A percentile compares a stretch with the other conserved stretches of the same genome.
Evolutionary conservation across 2,888 invertebrate genomes (phyloP).

Genomic region (Neelides folsomi): DNA sequence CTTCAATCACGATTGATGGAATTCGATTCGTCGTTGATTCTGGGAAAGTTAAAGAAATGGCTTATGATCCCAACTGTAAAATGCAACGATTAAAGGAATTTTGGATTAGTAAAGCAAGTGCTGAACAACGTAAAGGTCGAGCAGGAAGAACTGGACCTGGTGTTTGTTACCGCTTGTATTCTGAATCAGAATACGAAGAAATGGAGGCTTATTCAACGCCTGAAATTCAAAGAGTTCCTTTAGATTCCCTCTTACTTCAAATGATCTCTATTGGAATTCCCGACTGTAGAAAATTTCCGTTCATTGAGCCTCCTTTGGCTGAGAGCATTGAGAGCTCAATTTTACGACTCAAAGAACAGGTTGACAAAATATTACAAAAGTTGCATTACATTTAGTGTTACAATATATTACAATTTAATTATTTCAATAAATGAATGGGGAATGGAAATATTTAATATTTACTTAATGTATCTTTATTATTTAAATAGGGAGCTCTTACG

Average conservation of each 20-base stretch:
- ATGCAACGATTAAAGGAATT: slow-evolving; percentile 86
- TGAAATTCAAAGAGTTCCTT: slow-evolving; percentile 83
- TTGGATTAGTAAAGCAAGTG: slow-evolving; percentile 93
- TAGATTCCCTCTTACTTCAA: slow-evolving; percentile 77
- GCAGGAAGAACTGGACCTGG: slow-evolving; percentile 73
- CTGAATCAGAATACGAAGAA: slow-evolving; percentile 62
- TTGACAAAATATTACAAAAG: slow-evolving; percentile 33
- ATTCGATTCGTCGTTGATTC: slow-evolving; percentile 94
- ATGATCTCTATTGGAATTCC: slow-evolving; percentile 90
- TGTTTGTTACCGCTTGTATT: slow-evolving; percentile 72
- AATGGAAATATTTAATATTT: too few species aligned
- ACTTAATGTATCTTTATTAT: slow-evolving; percentile 1
- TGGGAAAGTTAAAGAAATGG: slow-evolving; percentile 96
- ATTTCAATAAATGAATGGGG: neutral
- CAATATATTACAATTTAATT: neutral
- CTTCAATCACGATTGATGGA: slow-evolving; percentile 95
- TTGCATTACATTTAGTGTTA: neutral
- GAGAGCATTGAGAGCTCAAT: slow-evolving; percentile 77
- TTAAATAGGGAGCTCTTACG: slow-evolving; percentile 57
- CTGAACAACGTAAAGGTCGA: slow-evolving; percentile 90
- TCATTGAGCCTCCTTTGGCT: slow-evolving; percentile 77
- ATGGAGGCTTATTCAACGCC: slow-evolving; percentile 78
- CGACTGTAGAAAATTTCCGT: slow-evolving; percentile 83
- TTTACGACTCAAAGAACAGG: slow-evolving; percentile 72
- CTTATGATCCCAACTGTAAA: slow-evolving; percentile 76